Percentiles rank a stretch among this genome's conserved stretches.
These are phyloP conservation scores for Rattus rattus DNA, from an alignment of 2,113 vertebrate species.

Conservation along the genomic window DNA sequence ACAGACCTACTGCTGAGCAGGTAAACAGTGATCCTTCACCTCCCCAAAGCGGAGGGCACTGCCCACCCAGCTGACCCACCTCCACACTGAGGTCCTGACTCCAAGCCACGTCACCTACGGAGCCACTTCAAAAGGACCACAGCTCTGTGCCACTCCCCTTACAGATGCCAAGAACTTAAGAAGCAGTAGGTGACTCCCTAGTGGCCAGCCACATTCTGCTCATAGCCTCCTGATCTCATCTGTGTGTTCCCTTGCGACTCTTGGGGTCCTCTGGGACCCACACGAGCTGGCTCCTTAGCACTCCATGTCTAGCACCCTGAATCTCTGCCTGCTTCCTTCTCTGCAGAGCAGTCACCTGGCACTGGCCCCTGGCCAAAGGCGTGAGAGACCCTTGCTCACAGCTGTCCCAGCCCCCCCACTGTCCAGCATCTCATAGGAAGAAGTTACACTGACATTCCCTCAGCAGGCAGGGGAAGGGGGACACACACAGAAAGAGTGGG, in stretches of 20 bases:
- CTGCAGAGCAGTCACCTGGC: neutral
- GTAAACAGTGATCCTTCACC: too few species aligned
- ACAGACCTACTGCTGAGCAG: neutral
- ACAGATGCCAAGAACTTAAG: neutral
- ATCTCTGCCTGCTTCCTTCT: neutral
- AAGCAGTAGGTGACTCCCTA: neutral
- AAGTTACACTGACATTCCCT: neutral
- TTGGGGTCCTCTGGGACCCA: fast-evolving
- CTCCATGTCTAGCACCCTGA: fast-evolving
- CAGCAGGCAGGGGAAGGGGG: fast-evolving
- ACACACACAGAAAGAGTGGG: too few species aligned
- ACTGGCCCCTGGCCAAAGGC: neutral
- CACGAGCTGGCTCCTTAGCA: neutral
- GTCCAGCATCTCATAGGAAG: neutral
- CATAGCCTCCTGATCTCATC: neutral
- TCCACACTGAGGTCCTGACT: neutral
- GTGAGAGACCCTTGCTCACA: neutral
- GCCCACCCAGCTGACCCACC: neutral
- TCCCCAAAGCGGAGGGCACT: neutral
- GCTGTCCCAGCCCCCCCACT: too few species aligned
- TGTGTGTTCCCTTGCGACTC: neutral
- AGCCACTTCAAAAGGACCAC: neutral
- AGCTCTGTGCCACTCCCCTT: fast-evolving
- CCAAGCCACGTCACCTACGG: neutral
- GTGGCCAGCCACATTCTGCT: neutral